Base-by-base conservation (phyloP, 2,888 invertebrate species). In the Drosophila meridionalis region DNA sequence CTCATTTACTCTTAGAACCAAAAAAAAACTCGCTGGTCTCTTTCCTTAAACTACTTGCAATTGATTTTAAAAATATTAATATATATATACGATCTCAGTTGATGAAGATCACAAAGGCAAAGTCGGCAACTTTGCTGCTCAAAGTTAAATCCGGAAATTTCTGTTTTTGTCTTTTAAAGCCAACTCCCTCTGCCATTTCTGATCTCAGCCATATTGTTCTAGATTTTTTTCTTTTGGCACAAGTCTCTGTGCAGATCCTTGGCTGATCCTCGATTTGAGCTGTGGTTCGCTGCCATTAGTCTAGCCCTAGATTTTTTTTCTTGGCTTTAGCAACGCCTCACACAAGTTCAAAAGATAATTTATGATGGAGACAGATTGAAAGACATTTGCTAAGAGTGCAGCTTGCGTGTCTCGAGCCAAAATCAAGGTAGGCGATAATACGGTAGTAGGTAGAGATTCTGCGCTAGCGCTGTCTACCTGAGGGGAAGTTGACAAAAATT, bases 401-500 rank as follows among this genome's bases (percentile, higher is more conserved):
- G 76, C 70, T 73, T 66, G 76, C 70, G 67, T 66, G 69, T 50
- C 62, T 85, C 72, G 83, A 85, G 73, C 74, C 83, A 78, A 82
- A 82, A 50, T 20, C n/a, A 12, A 34, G 50, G 52, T 3, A 61
- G 57, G 45, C 65, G 55, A 67, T 60, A 79, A 66, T 73, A 57
- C 67, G 38, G 38, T 38, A 34, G 62, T 83, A 86, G 90, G 87
- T 81, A 88, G 79, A 59, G 81, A 86, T 78, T 77, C 40, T 53
- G 53, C 26, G 26, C 8, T 55, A 9, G 28, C 5, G 72, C 58
- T 43, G 62, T 52, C 83, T 87, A 86, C 87, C 90, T 90, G 88
- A 50, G 73, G 68, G 57, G 76, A 74, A 74, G 83, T 84, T 88
- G 90, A 90, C 85, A 84, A 87, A 81, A 84, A 87, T 87, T 1